Evolutionary conservation across 2,888 invertebrate genomes (phyloP).

Genomic region (Athrips mouffetella): DNA sequence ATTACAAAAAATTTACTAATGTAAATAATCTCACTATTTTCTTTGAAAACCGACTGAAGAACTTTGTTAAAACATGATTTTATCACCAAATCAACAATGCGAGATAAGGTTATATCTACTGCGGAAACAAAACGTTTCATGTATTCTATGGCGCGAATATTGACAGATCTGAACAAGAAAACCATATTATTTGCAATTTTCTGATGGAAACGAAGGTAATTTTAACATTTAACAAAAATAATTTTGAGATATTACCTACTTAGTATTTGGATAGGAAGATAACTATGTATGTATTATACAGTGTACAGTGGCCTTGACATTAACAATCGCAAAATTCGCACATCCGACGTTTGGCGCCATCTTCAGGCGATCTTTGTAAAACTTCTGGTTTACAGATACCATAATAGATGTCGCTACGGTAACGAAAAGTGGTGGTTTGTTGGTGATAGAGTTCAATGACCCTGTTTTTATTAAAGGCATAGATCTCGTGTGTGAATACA

Average conservation of each 20-base stretch:
- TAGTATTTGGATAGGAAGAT: too few relatives aligned
- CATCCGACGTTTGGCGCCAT: constrained; percentile 50
- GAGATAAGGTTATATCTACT: constrained; percentile 1
- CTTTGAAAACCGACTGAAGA: too few relatives aligned
- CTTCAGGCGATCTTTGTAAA: constrained; percentile 26
- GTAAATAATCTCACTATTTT: too few relatives aligned
- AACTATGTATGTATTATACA: neutral
- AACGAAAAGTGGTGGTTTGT: constrained; percentile 31
- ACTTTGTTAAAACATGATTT: too few relatives aligned
- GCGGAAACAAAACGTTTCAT: constrained; percentile 8
- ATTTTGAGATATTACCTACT: too few relatives aligned
- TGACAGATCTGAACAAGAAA: neutral
- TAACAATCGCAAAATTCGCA: constrained; percentile 61
- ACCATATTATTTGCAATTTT: neutral
- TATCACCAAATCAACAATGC: neutral
- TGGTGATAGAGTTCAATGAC: constrained; percentile 45
- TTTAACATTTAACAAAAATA: too few relatives aligned
- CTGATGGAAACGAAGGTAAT: too few relatives aligned
- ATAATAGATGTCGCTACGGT: constrained; percentile 47
- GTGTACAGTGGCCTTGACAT: constrained; percentile 70
- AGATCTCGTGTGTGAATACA: too few relatives aligned
- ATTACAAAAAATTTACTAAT: too few relatives aligned
- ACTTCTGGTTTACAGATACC: neutral
- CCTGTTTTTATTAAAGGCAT: too few relatives aligned
- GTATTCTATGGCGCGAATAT: too few relatives aligned